Conservation (phyloP, 2,113 vertebrate genomes). For the Corythaeola cristata region DNA sequence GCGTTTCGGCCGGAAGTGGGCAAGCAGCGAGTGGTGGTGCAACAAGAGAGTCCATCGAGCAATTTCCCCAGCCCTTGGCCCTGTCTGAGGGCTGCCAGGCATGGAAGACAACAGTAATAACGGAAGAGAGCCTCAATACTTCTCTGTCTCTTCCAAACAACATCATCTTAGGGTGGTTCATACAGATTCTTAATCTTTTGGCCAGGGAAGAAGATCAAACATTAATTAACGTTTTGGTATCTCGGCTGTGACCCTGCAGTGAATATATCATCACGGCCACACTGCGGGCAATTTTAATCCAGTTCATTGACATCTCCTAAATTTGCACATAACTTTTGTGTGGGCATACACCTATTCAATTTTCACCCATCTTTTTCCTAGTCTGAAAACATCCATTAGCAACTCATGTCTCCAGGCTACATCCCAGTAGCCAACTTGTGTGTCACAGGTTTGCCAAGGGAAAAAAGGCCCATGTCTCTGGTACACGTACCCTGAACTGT, state of each 20-base stretch:
- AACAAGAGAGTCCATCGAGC: not conserved
- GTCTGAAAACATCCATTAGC: not conserved
- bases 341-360: not conserved
- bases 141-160: not conserved
- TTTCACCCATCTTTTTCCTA: not conserved
- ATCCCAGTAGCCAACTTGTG: not conserved
- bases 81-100: not conserved
- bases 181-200: not conserved
- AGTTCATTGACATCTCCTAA: not conserved
- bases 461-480: not conserved
- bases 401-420: conserved; percentile 37
- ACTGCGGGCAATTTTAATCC: not conserved
- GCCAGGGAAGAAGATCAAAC: not conserved
- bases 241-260: not conserved
- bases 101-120: not conserved
- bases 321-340: not conserved
- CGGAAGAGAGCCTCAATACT: not conserved
- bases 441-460: conserved; percentile 11
- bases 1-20: not conserved
- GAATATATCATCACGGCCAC: not conserved
- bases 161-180: not conserved
- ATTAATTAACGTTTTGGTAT: not conserved
- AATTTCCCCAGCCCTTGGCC: not conserved
- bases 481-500: not conserved
- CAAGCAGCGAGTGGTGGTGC: not conserved